Percentiles rank a stretch among this genome's conserved stretches.
Conservation (phyloP, 2,888 invertebrate genomes). For the Sinodicranocentrus sp. region DNA sequence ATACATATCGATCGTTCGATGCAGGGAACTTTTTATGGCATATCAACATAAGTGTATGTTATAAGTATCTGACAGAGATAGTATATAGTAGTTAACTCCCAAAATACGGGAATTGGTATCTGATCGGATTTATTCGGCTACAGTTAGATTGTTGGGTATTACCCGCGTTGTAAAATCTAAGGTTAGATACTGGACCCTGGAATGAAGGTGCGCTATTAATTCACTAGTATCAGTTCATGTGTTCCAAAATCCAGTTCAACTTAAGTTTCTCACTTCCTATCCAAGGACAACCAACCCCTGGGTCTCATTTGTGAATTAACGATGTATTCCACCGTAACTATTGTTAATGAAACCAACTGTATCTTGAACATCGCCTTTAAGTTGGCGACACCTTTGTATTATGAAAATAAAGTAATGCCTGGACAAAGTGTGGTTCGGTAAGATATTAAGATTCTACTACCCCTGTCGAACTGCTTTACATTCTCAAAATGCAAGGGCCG, state of each 20-base stretch:
- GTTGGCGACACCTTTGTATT: constrained; percentile 68
- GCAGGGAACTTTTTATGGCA: constrained; percentile 50
- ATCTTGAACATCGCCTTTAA: constrained; percentile 69
- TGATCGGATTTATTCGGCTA: constrained; percentile 50
- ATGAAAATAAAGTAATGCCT: constrained; percentile 69
- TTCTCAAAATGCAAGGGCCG: no score
- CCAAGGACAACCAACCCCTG: no score
- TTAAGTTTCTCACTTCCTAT: no score
- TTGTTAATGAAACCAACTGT: constrained; percentile 69
- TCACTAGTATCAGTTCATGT: no score
- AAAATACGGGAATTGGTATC: no score
- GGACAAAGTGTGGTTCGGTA: constrained; percentile 66
- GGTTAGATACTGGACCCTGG: no score
- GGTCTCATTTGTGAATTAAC: no score
- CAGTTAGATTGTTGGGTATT: constrained; percentile 37
- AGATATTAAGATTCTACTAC: background rate
- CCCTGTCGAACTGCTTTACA: background rate
- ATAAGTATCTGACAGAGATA: no score
- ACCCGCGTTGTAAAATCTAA: constrained; percentile 43
- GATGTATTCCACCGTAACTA: constrained; percentile 70
- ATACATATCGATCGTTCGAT: constrained; percentile 59
- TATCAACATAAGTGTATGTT: no score
- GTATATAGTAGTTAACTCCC: no score
- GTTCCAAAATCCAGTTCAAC: no score
- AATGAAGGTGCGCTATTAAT: background rate